Conservation (phyloP, 2,797 vertebrate genomes). For the Sebastes hubbsi region DNA sequence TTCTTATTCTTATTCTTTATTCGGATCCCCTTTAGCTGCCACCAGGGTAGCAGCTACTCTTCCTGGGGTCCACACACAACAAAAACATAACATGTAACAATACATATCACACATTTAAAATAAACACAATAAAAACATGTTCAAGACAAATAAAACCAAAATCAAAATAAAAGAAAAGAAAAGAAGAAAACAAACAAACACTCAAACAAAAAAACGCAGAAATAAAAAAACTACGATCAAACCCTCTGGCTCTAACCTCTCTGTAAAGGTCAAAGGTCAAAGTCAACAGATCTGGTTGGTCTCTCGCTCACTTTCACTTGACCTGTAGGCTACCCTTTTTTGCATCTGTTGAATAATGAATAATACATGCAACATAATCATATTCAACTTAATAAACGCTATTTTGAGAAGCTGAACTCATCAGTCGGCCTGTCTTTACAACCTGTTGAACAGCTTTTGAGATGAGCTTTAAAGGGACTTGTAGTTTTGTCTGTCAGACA, state of each 20-base stretch:
- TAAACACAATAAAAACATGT: too few species aligned
- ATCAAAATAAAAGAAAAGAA: too few species aligned
- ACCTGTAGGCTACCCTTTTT: not conserved
- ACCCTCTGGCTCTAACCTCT: not conserved
- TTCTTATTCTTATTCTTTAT: too few species aligned
- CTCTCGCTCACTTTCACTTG: not conserved
- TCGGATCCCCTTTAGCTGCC: too few species aligned
- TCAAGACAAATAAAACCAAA: too few species aligned
- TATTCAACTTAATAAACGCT: not conserved
- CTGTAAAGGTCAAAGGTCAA: conserved; percentile 15
- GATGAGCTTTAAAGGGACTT: not conserved
- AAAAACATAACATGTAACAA: too few species aligned
- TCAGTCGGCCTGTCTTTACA: not conserved
- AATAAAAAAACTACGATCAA: too few species aligned
- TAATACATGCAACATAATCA: not conserved
- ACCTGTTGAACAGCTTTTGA: not conserved
- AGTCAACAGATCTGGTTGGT: not conserved
- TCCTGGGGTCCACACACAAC: too few species aligned
- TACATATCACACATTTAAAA: too few species aligned
- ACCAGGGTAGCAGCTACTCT: too few species aligned
- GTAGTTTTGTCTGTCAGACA: conserved; percentile 53
- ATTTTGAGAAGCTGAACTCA: not conserved
- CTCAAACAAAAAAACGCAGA: too few species aligned
- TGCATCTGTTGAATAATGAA: not conserved
- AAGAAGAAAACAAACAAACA: too few species aligned